Percentiles rank a stretch among this genome's conserved stretches.
Evolutionary conservation across 2,113 vertebrate genomes (phyloP).

Genomic region (Crypturellus undulatus): DNA sequence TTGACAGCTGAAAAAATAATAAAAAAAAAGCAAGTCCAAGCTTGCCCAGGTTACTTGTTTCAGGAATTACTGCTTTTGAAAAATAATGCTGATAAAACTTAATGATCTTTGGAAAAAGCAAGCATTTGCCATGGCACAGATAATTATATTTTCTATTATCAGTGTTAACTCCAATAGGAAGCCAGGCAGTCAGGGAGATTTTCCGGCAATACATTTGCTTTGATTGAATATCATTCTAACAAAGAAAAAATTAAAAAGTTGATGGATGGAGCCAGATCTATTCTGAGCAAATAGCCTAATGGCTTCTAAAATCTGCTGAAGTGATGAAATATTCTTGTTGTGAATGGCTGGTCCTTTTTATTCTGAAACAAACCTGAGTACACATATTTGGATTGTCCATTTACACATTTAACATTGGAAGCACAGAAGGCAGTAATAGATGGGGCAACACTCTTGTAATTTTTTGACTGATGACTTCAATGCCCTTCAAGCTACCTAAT

Average conservation of each 20-base stretch:
- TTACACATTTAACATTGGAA: neutral
- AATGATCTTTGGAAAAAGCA: neutral
- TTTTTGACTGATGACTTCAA: neutral
- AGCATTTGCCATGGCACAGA: neutral
- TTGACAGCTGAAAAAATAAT: neutral
- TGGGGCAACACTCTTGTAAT: neutral
- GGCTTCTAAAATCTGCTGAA: neutral
- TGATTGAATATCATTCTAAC: neutral
- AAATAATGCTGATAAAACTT: neutral
- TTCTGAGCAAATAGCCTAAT: neutral
- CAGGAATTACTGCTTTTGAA: neutral
- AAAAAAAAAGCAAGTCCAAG: neutral
- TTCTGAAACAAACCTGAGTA: neutral
- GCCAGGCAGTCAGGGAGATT: neutral
- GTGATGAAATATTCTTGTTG: neutral
- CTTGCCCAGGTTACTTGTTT: neutral
- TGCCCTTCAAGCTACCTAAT: neutral
- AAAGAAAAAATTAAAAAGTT: neutral
- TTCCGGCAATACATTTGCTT: neutral
- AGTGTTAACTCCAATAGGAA: neutral
- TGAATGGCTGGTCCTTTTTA: neutral
- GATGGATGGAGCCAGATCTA: neutral
- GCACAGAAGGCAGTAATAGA: neutral
- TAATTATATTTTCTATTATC: neutral
- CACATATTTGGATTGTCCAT: neutral